phyloP scores from a whole-genome alignment of 2,113 vertebrate species.

The Tringa solitaria region DNA sequence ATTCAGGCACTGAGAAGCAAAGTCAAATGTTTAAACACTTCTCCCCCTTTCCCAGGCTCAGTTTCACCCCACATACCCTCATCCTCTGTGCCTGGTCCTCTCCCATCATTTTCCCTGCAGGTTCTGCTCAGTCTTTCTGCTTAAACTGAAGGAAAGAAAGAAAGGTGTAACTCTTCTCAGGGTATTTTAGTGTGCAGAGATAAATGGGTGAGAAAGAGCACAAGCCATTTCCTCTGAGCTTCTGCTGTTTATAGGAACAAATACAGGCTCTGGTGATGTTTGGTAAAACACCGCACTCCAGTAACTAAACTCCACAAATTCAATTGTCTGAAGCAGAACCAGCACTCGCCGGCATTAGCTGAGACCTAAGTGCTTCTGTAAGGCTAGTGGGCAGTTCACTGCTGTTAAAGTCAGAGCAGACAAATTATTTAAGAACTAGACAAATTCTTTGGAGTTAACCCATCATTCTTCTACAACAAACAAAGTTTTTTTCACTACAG shows the following conservation, averaged over 20 bases:
- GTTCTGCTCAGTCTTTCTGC: not conserved
- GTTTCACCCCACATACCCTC: not conserved
- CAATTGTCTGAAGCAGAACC: not conserved
- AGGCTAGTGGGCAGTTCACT: not conserved
- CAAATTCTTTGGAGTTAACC: not conserved
- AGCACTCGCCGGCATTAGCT: not conserved
- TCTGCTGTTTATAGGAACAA: not conserved
- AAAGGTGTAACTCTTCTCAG: not conserved
- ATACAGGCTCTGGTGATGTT: not conserved
- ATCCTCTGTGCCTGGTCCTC: not conserved
- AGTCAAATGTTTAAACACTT: not conserved
- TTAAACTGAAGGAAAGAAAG: not conserved
- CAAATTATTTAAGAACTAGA: not conserved
- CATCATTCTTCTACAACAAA: not conserved
- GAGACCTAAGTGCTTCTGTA: not conserved
- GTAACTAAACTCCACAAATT: not conserved
- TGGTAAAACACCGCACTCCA: not conserved
- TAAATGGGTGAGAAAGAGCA: not conserved
- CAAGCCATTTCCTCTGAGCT: not conserved
- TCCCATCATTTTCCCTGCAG: not conserved
- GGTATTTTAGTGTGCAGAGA: not conserved
- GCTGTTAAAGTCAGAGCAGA: not conserved
- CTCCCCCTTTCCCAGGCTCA: not conserved
- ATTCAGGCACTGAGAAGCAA: not conserved
- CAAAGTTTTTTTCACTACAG: not conserved